These are phyloP conservation scores for Catalaphyllia jardinei DNA, from an alignment of 64 coral and sea anemone species.

Conservation along the genomic window DNA sequence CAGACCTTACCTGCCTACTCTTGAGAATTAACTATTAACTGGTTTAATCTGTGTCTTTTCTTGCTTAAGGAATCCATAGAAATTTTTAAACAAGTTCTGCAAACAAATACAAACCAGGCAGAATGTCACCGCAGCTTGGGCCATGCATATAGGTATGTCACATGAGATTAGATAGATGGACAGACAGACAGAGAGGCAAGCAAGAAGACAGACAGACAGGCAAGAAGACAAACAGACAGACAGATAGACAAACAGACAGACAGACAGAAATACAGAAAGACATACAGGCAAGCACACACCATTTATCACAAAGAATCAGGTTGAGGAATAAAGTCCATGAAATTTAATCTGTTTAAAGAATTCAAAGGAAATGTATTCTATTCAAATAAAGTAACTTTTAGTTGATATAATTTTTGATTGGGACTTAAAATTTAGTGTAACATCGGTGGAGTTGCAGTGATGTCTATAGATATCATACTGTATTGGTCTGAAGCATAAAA, in stretches of 20 bases:
- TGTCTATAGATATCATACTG: too few relatives aligned
- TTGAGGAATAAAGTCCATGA: too few relatives aligned
- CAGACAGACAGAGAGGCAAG: not conserved
- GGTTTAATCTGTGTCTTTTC: not conserved
- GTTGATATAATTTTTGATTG: too few relatives aligned
- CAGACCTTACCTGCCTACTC: too few relatives aligned
- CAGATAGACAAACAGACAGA: not conserved
- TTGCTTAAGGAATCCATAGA: conserved; percentile 75
- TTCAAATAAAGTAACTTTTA: too few relatives aligned
- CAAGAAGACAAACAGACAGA: not conserved
- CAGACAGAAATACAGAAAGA: not conserved
- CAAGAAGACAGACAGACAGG: not conserved
- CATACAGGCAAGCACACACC: too few relatives aligned
- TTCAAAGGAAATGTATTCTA: too few relatives aligned
- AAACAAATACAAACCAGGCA: conserved; percentile 69
- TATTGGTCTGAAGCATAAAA: too few relatives aligned
- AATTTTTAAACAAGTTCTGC: conserved; percentile 71
- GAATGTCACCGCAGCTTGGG: conserved; percentile 85
- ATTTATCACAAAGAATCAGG: not conserved
- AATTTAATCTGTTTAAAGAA: too few relatives aligned
- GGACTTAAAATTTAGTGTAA: too few relatives aligned
- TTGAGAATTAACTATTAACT: not conserved
- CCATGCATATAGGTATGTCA: conserved; percentile 78
- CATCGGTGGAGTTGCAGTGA: too few relatives aligned
- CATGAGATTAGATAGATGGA: not conserved